These are phyloP conservation scores for Leptinotarsa defecta DNA, from an alignment of 1,140 invertebrate species.

Conservation along the genomic window DNA sequence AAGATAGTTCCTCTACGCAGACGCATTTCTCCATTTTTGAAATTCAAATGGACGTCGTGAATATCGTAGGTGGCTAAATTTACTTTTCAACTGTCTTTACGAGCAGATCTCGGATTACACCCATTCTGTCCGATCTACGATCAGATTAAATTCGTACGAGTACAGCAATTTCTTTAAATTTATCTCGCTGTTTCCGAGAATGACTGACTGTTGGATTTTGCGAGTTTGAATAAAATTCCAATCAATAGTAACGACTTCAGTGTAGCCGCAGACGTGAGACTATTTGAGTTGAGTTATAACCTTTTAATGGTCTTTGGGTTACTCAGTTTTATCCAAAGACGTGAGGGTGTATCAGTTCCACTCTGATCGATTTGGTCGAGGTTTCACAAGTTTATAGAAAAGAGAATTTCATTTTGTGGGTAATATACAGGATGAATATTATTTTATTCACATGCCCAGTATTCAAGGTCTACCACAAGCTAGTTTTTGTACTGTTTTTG, in stretches of 20 bases:
- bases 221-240: conserved; percentile 5
- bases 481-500: no score
- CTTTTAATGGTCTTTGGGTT: not conserved
- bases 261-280: not conserved
- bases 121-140: conserved; percentile 39
- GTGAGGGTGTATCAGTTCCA: not conserved
- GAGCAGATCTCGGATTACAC: conserved; percentile 44
- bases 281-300: not conserved
- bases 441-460: no score
- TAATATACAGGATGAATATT: no score
- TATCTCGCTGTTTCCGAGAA: conserved; percentile 24
- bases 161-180: conserved; percentile 39
- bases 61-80: conserved; percentile 41
- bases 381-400: not conserved
- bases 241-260: conserved; percentile 15
- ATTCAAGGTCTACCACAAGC: no score
- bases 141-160: conserved; percentile 38
- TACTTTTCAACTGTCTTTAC: conserved; percentile 44
- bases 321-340: not conserved
- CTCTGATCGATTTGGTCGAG: not conserved
- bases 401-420: no score
- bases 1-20: not conserved
- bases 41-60: conserved; percentile 37
- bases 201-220: not conserved
- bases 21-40: conserved; percentile 15